phyloP scores from a whole-genome alignment of 2,113 vertebrate species.

The Sardina pilchardus region DNA sequence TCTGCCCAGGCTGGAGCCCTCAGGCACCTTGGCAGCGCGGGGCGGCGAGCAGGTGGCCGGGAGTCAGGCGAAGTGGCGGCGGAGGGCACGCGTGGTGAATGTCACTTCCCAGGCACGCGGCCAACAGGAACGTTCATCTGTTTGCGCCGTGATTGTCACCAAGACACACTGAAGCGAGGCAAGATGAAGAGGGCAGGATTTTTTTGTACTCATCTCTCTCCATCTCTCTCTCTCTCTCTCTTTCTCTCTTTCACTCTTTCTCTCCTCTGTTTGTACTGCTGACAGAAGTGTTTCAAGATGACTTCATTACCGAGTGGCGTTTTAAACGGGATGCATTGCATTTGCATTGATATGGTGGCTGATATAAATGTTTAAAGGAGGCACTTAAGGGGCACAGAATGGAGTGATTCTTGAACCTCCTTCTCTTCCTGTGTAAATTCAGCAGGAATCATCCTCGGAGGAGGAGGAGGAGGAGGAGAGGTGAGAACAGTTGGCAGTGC shows the following conservation, averaged over 20 bases:
- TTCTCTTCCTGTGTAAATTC: background rate
- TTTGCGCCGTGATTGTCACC: background rate
- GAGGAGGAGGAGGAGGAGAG: no score
- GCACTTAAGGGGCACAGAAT: background rate
- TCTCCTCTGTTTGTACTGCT: background rate
- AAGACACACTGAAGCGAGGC: background rate
- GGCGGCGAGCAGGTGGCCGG: conserved; percentile 42
- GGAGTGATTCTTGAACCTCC: background rate
- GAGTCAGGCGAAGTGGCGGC: conserved; percentile 22
- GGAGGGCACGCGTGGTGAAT: conserved; percentile 43
- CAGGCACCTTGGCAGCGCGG: conserved; percentile 36
- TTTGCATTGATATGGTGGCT: background rate
- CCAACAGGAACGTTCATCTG: conserved; percentile 37
- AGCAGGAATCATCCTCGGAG: background rate
- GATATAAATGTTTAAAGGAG: background rate
- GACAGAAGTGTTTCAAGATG: background rate
- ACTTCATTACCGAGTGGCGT: background rate
- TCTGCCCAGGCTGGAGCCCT: background rate
- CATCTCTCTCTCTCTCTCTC: background rate
- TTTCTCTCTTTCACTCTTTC: background rate
- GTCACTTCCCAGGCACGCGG: conserved; percentile 56
- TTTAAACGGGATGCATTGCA: background rate
- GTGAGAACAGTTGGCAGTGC: background rate
- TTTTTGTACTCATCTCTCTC: background rate
- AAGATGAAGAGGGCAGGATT: background rate